A percentile compares a stretch with the other conserved stretches of the same genome.
phyloP scores from a whole-genome alignment of 1,140 invertebrate genomes.

The Drosophila subobscura region DNA sequence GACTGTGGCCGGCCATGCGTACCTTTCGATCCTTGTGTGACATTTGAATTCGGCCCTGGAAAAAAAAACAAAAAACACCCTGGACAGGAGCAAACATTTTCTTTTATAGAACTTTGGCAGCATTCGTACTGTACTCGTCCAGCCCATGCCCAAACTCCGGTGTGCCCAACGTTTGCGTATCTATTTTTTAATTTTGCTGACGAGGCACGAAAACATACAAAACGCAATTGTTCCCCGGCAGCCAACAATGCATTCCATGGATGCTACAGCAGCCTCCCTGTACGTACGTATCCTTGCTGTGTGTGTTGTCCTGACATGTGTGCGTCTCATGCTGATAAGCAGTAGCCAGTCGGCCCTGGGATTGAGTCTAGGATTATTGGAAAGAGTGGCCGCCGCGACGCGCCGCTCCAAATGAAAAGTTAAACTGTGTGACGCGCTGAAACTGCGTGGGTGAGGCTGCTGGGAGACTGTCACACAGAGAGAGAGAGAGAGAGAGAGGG shows the following conservation, averaged over 20 bases:
- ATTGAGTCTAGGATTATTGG: too few species aligned
- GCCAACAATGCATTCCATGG: slow-evolving; percentile 77
- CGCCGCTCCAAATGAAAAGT: slow-evolving; percentile 74
- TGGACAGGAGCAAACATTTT: slow-evolving; percentile 42
- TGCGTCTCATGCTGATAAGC: slow-evolving; percentile 80
- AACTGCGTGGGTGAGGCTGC: slow-evolving; percentile 27
- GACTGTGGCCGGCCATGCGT: slow-evolving; percentile 66
- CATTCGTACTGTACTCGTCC: background rate
- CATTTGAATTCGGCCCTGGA: slow-evolving; percentile 69
- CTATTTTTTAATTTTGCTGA: slow-evolving; percentile 82
- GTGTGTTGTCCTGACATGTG: slow-evolving; percentile 64
- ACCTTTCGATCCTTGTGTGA: slow-evolving; percentile 81
- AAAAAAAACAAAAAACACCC: slow-evolving; percentile 21
- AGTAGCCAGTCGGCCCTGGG: slow-evolving; percentile 27
- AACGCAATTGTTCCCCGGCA: slow-evolving; percentile 75
- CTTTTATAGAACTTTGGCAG: slow-evolving; percentile 65
- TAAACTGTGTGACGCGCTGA: slow-evolving; percentile 76
- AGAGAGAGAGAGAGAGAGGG: background rate
- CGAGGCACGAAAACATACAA: slow-evolving; percentile 79
- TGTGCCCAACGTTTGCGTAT: slow-evolving; percentile 60
- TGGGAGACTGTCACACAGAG: background rate
- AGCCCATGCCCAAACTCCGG: background rate
- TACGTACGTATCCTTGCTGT: slow-evolving; percentile 8
- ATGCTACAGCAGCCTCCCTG: slow-evolving; percentile 11
- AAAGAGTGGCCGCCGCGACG: background rate